A percentile compares a stretch with the other conserved stretches of the same genome.
Evolutionary conservation across 2,113 vertebrate genomes (phyloP).

Genomic region (Antechinus flavipes): DNA sequence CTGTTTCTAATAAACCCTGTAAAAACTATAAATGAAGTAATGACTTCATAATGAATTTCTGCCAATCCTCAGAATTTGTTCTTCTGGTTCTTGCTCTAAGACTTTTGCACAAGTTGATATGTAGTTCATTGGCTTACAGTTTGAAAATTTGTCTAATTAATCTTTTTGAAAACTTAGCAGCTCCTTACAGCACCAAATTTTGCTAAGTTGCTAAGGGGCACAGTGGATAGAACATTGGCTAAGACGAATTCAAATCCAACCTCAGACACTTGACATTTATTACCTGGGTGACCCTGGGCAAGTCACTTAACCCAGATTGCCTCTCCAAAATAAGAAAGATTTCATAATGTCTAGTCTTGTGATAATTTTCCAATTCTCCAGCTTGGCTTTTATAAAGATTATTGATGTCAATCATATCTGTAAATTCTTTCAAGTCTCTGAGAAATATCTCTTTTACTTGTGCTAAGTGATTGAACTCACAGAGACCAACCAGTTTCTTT

Average conservation of each 20-base stretch:
- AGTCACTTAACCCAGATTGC: too few relatives aligned
- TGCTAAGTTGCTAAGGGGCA: too few relatives aligned
- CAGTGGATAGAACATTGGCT: too few relatives aligned
- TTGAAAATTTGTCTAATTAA: background rate
- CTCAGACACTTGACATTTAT: too few relatives aligned
- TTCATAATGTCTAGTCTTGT: background rate
- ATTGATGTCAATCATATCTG: background rate
- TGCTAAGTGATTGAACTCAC: background rate
- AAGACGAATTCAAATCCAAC: too few relatives aligned
- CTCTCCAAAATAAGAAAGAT: too few relatives aligned
- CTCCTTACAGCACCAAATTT: too few relatives aligned
- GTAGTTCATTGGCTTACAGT: background rate
- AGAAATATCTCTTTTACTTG: background rate
- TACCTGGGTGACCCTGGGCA: too few relatives aligned
- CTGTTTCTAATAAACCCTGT: background rate
- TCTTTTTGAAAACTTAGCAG: background rate
- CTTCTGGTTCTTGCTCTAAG: background rate
- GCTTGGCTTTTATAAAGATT: background rate
- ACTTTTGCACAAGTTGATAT: background rate
- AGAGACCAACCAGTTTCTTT: background rate
- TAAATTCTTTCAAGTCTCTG: background rate
- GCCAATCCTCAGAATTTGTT: background rate
- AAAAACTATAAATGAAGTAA: background rate
- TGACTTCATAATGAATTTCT: background rate
- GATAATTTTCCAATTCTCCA: background rate